Base-by-base conservation (phyloP, 2,888 invertebrate species). In the Pristionchus japonicus region DNA sequence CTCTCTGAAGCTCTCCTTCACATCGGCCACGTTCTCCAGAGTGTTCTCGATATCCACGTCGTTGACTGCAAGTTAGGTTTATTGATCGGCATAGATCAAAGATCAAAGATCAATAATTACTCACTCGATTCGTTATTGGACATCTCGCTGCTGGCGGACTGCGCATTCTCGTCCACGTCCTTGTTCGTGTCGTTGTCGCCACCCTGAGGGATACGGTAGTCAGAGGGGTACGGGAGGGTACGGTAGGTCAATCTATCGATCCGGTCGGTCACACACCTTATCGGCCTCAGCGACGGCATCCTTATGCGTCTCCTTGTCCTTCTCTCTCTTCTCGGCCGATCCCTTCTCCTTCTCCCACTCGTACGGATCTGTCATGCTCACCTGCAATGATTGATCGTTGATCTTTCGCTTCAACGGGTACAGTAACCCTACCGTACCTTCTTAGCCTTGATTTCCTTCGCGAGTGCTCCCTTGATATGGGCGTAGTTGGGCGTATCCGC, bases 41-140 rank as follows among this genome's bases (percentile, higher is more conserved):
- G 93, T 93, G 86, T 92, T 91, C 84, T 93, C 93, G 80, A 91
- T 92, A 52, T 90, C 90, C 84, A 90, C 91, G n/a, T 91, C 92
- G 40, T 90, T 91, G 7, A 88, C 89, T 77, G 90, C 87, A 23
- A 37, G 70, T 3, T 15, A 70, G 17, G 57, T 20, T 27, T 77
- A 0, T n/a, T 23, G 27, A 27, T 47, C 4, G n/a, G n/a, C 77
- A 15, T 15, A 67, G 67, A 67, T 64, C 64, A n/a, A n/a, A 34
- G 67, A 80, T 43, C 83, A 37, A 37, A 23, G 57, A 57, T 57
- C 57, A 13, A 3, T 43, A 23, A 31, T 13, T 34, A 13, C 85
- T 64, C 49, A 86, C 70, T 37, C 49, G 89, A 89, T 23, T 89
- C 89, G 37, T 88, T 85, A 37, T 85, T 85, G 82, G 89, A 89